Evolutionary conservation across 1,140 invertebrate species (phyloP), one percentile per base, ranked within the genome.

Genomic region (Sycobia sp.): DNA sequence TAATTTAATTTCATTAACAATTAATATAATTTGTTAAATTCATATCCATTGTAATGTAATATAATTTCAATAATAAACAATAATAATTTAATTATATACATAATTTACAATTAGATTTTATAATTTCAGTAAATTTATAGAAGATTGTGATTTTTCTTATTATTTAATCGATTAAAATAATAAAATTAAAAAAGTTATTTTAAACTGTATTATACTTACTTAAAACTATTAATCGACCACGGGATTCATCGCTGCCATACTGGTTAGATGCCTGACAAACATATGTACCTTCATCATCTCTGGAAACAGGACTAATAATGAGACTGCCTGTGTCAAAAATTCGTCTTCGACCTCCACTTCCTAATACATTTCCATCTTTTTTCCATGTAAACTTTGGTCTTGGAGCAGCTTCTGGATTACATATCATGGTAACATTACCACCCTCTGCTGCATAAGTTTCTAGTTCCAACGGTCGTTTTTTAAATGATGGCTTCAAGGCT

Each of bases 381-480:
- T 91, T 91, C 96, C 96, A 98, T 39, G 88, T 85, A 73, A 95
- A 95, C 69, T 88, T 88, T 0, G 96, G 94, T 67, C 84, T 86
- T 1, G 97, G 96, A 4, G 96, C 95, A 18, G 94, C 95, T 84
- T 99, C 96, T 0, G 96, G 96, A 70, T 92, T 89, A 79, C 96
- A 99, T 38, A 86, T 84, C 53, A 99, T 90, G 0, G 95, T 97
- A 0, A 94, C 90, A 79, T 97, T 97, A 39, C 94, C 93, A 63
- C 88, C 88, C 78, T 96, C 90, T 2, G 93, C 91, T 0, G 93
- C 95, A 81, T 94, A 95, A 16, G 91, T 93, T 80, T 96, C 93
- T 0, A 88, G 83, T 75, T 94, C 91, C 32, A 98, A 77, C 3
- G 96, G 96, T 54, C 86, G 84, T 78, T 98, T 98, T 67, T 90